phyloP scores from a whole-genome alignment of 2,113 vertebrate species.

The Ranitomeya variabilis region DNA sequence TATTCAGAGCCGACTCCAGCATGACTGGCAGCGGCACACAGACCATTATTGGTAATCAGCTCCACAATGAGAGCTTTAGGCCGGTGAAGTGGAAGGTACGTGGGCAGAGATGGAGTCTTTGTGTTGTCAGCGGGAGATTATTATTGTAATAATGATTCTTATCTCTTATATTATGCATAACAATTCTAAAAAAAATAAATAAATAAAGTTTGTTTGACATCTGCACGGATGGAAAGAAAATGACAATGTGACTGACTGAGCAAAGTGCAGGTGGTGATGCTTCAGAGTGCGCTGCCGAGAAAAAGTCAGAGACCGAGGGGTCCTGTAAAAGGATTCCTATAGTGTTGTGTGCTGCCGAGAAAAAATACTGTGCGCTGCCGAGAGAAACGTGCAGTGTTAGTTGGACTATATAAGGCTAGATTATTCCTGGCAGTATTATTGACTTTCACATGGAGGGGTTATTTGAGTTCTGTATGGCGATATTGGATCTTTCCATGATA shows the following conservation, averaged over 20 bases:
- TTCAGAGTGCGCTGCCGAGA: not conserved
- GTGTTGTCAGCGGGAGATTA: not conserved
- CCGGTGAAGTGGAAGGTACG: constrained; percentile 11
- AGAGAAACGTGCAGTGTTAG: not conserved
- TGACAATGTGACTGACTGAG: not conserved
- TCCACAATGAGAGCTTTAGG: constrained; percentile 5
- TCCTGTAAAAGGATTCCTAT: too few species aligned
- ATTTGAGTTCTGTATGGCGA: not conserved
- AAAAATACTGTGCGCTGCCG: not conserved
- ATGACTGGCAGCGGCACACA: constrained; percentile 36
- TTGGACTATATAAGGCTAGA: not conserved
- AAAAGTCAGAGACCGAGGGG: not conserved
- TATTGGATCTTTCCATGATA: not conserved
- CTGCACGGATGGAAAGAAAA: not conserved
- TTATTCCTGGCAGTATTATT: not conserved
- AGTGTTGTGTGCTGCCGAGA: too few species aligned
- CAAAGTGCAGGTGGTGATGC: not conserved
- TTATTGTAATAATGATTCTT: constrained; percentile 36
- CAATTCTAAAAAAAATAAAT: not conserved
- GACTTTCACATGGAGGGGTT: not conserved
- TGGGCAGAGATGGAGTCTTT: not conserved
- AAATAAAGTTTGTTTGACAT: not conserved
- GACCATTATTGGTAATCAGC: constrained; percentile 44
- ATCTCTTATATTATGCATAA: constrained; percentile 41
- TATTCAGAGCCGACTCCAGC: not conserved